These are phyloP conservation scores for Pantherophis alleghaniensis DNA, from an alignment of 2,797 vertebrate species.

Conservation along the genomic window DNA sequence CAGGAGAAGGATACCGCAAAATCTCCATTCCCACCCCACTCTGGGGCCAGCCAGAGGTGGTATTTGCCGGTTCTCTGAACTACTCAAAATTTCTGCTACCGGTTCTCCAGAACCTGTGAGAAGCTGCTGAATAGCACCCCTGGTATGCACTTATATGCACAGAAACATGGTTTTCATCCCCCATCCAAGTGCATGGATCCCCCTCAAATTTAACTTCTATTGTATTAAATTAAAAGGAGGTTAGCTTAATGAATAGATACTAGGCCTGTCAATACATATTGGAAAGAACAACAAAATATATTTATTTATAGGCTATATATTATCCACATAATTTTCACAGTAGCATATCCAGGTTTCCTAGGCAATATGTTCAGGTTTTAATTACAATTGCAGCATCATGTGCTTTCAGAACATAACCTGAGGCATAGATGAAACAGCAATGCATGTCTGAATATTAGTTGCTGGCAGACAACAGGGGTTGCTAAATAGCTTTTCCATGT, in stretches of 20 bases:
- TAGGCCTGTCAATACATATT: not conserved
- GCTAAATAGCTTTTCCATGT: not conserved
- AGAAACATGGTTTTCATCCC: not conserved
- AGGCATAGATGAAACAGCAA: not conserved
- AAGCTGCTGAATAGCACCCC: too few species aligned
- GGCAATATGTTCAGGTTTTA: not conserved
- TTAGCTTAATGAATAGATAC: not conserved
- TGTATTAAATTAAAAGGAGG: not conserved
- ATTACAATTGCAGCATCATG: not conserved
- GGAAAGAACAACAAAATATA: not conserved
- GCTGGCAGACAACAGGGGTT: not conserved
- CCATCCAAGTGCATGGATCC: not conserved
- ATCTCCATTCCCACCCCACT: too few species aligned
- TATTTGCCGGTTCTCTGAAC: too few species aligned
- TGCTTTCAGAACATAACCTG: not conserved
- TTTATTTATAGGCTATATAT: not conserved
- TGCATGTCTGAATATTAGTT: not conserved
- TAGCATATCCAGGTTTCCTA: not conserved
- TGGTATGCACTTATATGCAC: not conserved
- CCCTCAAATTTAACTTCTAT: not conserved
- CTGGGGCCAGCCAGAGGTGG: too few species aligned
- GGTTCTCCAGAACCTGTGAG: too few species aligned
- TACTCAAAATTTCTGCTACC: too few species aligned
- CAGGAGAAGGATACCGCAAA: too few species aligned
- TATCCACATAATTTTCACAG: not conserved